Percentiles rank a stretch among this genome's conserved stretches.
These are phyloP conservation scores for Miichthys miiuy DNA, from an alignment of 2,797 vertebrate genomes.

Conservation along the genomic window DNA sequence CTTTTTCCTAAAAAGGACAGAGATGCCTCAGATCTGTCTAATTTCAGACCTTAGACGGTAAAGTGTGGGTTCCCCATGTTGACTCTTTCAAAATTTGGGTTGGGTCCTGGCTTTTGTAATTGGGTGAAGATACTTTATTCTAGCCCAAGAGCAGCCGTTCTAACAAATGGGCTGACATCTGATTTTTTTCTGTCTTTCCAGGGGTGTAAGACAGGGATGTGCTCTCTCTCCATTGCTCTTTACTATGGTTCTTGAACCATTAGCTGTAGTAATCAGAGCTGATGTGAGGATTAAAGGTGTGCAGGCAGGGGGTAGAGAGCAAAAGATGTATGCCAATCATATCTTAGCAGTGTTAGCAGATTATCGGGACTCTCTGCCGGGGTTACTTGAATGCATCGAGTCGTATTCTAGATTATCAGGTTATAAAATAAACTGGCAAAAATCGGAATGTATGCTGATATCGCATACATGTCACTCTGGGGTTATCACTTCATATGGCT, in stretches of 20 bases:
- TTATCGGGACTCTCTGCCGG: not conserved
- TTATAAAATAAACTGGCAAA: conserved; percentile 6
- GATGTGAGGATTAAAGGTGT: not conserved
- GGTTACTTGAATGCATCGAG: not conserved
- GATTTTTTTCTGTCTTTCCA: not conserved
- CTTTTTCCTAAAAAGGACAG: not conserved
- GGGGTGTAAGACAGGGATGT: not conserved
- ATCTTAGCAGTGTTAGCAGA: not conserved
- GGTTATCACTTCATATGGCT: not conserved
- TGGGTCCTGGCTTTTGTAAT: not conserved
- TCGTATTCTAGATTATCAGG: conserved; percentile 1
- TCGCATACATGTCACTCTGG: not conserved
- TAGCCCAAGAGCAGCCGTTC: not conserved
- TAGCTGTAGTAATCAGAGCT: not conserved
- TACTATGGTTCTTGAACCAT: not conserved
- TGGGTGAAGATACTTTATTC: not conserved
- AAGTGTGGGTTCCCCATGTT: not conserved
- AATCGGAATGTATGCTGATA: not conserved
- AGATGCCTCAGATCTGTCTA: not conserved
- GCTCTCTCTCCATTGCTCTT: not conserved
- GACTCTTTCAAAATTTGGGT: not conserved
- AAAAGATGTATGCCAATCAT: conserved; percentile 3
- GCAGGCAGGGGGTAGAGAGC: not conserved
- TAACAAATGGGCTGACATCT: not conserved
- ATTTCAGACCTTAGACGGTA: not conserved